These are phyloP conservation scores for Tupaia tana DNA, from an alignment of 2,113 vertebrate genomes.

Conservation along the genomic window DNA sequence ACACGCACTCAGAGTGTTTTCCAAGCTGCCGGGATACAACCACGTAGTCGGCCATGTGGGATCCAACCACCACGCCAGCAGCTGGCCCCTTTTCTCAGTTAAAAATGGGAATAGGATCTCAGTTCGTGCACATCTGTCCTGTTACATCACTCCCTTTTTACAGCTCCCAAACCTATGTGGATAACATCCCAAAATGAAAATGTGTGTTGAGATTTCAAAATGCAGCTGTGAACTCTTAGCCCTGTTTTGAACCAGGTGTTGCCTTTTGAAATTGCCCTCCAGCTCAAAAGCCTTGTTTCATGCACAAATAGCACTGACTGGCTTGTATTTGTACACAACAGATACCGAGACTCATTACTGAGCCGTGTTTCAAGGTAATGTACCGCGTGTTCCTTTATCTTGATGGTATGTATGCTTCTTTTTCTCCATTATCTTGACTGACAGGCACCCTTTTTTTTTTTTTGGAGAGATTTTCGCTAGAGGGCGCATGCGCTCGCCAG, in stretches of 20 bases:
- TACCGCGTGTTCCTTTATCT: neutral
- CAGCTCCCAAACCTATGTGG: neutral
- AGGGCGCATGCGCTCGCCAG: too few relatives aligned
- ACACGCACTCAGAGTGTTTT: too few relatives aligned
- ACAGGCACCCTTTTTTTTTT: neutral
- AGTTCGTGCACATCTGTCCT: neutral
- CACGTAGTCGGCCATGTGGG: too few relatives aligned
- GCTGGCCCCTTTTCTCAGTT: neutral
- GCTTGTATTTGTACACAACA: neutral
- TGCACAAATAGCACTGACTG: neutral
- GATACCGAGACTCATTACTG: neutral
- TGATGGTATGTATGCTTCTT: neutral
- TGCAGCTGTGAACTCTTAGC: slow-evolving; percentile 26
- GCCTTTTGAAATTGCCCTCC: slow-evolving; percentile 48
- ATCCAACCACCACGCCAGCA: too few relatives aligned
- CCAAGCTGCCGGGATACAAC: too few relatives aligned
- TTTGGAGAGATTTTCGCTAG: too few relatives aligned
- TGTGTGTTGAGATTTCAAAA: slow-evolving; percentile 41
- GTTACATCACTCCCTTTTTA: neutral
- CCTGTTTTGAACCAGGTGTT: slow-evolving; percentile 58
- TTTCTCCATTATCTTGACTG: neutral
- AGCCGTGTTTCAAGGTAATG: neutral
- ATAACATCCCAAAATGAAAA: neutral
- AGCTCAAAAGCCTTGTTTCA: slow-evolving; percentile 11
- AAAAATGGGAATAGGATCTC: neutral